Evolutionary conservation across 2,113 vertebrate genomes (phyloP).

Genomic region (Corapipo altera): DNA sequence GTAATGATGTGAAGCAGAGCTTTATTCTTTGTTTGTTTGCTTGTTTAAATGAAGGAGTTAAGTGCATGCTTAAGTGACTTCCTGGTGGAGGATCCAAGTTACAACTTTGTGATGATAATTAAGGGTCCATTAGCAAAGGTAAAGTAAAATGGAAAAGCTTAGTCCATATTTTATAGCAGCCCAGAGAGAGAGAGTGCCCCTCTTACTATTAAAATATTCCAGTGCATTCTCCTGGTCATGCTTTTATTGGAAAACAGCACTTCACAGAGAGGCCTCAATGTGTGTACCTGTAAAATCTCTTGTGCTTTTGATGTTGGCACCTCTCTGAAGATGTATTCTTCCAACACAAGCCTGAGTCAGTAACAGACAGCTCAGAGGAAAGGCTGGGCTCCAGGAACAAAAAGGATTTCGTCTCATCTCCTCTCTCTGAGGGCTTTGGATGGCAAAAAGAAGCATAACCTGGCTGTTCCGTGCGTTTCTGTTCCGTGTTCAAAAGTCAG

Average conservation of each 20-base stretch:
- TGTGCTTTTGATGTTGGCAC: slow-evolving; percentile 37
- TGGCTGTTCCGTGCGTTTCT: slow-evolving; percentile 11
- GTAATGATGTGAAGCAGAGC: background rate
- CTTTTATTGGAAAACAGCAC: background rate
- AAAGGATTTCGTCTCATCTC: background rate
- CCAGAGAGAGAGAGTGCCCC: background rate
- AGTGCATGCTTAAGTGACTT: background rate
- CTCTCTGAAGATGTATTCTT: slow-evolving; percentile 55
- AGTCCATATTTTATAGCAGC: background rate
- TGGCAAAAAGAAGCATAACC: background rate
- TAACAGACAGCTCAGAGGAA: slow-evolving; percentile 37
- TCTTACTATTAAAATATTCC: slow-evolving; percentile 10
- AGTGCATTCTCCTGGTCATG: background rate
- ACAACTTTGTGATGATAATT: background rate
- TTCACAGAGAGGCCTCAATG: slow-evolving; percentile 4
- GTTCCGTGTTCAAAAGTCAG: slow-evolving; percentile 36
- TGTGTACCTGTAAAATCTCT: slow-evolving; percentile 10
- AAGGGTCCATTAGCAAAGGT: background rate
- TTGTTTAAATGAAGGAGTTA: background rate
- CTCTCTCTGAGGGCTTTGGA: slow-evolving; percentile 19
- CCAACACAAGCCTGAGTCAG: slow-evolving; percentile 18
- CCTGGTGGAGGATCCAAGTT: slow-evolving; percentile 12
- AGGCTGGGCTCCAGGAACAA: slow-evolving; percentile 34
- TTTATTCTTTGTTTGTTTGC: background rate
- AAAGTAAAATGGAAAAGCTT: background rate